phyloP scores from a whole-genome alignment of 1,140 invertebrate species.

The Nephila pilipes region DNA sequence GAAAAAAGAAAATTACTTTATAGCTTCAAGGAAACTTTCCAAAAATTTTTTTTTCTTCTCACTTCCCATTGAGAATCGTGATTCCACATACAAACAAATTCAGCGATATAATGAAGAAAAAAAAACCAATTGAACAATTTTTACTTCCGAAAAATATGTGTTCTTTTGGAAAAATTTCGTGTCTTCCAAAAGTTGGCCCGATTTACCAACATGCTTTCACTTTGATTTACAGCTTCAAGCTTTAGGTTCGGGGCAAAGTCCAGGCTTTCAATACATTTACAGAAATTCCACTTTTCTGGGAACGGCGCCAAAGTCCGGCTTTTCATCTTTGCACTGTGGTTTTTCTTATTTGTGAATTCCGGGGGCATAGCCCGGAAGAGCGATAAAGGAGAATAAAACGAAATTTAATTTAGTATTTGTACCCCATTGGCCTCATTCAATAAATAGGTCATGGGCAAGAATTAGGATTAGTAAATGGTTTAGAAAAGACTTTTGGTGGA shows the following conservation, averaged over 20 bases:
- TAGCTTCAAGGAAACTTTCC: not conserved
- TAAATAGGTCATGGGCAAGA: constrained; percentile 23
- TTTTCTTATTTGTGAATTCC: constrained; percentile 6
- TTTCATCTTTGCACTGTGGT: not conserved
- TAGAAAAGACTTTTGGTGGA: not conserved
- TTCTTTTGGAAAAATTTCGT: not conserved
- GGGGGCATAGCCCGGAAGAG: constrained; percentile 1
- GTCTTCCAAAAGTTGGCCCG: constrained; percentile 17
- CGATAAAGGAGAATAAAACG: constrained; percentile 28
- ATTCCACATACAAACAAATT: not conserved
- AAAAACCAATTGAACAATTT: not conserved
- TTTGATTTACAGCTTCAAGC: constrained; percentile 23
- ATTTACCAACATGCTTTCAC: constrained; percentile 30
- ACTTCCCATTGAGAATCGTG: not conserved
- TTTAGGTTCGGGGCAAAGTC: constrained; percentile 14
- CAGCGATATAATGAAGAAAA: not conserved
- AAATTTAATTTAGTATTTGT: constrained; percentile 32
- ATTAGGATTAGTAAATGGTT: constrained; percentile 13
- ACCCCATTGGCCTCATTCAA: constrained; percentile 23
- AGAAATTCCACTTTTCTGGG: constrained; percentile 19
- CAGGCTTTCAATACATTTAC: not conserved
- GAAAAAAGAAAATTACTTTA: too few relatives aligned
- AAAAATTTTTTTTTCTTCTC: not conserved
- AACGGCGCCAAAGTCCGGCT: not conserved
- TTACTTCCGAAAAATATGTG: constrained; percentile 24